A percentile compares a stretch with the other conserved stretches of the same genome.
Conservation (phyloP, 2,888 invertebrate species). For the Limnephilus auricula region DNA sequence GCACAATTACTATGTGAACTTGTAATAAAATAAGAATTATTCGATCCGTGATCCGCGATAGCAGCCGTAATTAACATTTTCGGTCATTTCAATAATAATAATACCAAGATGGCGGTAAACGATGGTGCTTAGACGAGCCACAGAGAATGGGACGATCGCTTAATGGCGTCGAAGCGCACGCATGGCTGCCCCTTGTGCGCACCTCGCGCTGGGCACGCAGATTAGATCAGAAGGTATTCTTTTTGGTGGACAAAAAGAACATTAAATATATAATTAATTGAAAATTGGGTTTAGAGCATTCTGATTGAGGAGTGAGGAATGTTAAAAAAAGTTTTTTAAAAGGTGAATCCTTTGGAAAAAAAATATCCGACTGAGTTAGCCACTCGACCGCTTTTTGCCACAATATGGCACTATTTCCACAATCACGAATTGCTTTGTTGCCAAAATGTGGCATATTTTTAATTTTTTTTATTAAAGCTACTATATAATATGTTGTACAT, state of each 20-base stretch:
- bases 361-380: too few species aligned
- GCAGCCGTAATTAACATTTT: slow-evolving; percentile 60
- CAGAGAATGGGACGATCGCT: slow-evolving; percentile 38
- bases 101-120: slow-evolving; percentile 46
- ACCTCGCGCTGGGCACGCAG: background rate
- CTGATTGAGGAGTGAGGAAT: background rate
- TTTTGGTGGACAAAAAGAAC: background rate
- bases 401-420: too few species aligned
- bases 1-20: slow-evolving; percentile 21
- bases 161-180: slow-evolving; percentile 52
- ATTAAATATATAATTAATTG: background rate
- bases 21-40: slow-evolving; percentile 54
- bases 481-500: too few species aligned
- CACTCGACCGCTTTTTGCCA: too few species aligned
- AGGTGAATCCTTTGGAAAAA: too few species aligned
- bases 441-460: too few species aligned
- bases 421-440: too few species aligned
- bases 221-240: background rate
- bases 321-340: too few species aligned
- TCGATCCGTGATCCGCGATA: slow-evolving; percentile 58
- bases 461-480: too few species aligned
- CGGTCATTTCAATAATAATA: slow-evolving; percentile 60
- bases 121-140: background rate
- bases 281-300: background rate
- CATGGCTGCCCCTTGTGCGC: background rate